Base-by-base conservation (phyloP, 2,113 vertebrate genomes). In the Lampris incognitus region DNA sequence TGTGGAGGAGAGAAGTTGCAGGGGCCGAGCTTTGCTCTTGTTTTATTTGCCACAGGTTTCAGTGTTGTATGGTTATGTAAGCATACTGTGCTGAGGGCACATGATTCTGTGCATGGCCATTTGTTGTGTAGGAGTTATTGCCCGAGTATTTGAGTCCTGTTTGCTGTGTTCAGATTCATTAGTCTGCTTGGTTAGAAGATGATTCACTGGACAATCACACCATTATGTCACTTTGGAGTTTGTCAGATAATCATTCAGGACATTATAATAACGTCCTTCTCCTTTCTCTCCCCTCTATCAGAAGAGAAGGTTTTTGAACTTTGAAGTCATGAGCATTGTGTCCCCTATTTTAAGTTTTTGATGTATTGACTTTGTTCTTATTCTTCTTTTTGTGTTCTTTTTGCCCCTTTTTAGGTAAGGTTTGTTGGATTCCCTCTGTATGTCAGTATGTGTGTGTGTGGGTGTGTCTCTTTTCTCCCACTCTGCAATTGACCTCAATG, bases 361-460 rank as follows among this genome's bases (percentile, higher is more conserved):
- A 89, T 94, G 93, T 93, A 93, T 93, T 94, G 93, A 94, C 93
- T 93, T 86, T 93, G 91, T 93, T 93, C 90, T 94, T 93, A 90
- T 93, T 93, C 92, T 93, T 92, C 92, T 94, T 92, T 92, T 84
- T 83, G 48, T 93, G 90, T 92, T 91, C 88, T 76, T 90, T 90
- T 88, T 86, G 87, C 88, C 87, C 86, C 81, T 92, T 93, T 94
- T 92, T 94, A 94, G 94, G 93, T 94, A 94, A 94, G 93, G 93
- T 95, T 95, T 95, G 94, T 94, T 92, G 94, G 91, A 94, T 88
- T 86, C 92, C 84, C 69, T 91, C 83, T 92, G 89, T 92, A 73
- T 91, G 87, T 91, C 82, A n/a, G 85, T 91, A 67, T 92, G 89
- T 86, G 78, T 75, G 85, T 81, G 83, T 74, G 40, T 79, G 59